Conservation (phyloP, 1,140 invertebrate genomes). For the Eurosta solidaginis region DNA sequence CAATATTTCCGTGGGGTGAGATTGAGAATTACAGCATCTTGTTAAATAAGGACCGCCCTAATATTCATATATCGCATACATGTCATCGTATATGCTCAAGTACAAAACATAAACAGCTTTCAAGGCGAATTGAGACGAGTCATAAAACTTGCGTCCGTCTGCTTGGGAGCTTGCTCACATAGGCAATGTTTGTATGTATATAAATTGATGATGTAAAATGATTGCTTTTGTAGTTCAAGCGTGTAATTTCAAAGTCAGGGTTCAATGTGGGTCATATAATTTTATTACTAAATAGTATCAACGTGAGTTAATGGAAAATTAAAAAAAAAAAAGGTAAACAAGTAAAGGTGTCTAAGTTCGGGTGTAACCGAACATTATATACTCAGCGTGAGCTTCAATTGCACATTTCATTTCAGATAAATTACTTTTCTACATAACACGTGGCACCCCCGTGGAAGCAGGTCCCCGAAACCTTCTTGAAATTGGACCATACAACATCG, state of each 20-base stretch:
- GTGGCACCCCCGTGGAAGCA: too few relatives aligned
- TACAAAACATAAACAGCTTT: background rate
- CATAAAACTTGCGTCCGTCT: too few relatives aligned
- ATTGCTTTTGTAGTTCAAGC: background rate
- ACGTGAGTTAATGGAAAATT: background rate
- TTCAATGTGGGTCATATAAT: background rate
- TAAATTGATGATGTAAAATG: background rate
- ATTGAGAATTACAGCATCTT: too few relatives aligned
- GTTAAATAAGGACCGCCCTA: too few relatives aligned
- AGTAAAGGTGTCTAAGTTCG: too few relatives aligned
- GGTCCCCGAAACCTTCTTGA: too few relatives aligned
- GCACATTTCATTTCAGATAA: too few relatives aligned
- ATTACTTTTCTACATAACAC: too few relatives aligned
- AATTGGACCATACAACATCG: too few relatives aligned
- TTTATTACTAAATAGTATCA: background rate
- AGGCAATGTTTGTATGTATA: background rate
- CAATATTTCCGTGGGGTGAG: too few relatives aligned
- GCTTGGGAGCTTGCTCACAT: background rate
- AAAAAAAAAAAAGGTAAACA: background rate
- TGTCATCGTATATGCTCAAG: background rate
- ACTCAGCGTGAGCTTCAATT: too few relatives aligned
- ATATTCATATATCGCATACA: background rate
- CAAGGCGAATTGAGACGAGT: background rate
- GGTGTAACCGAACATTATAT: background rate
- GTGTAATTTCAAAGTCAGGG: slow-evolving; percentile 9